Evolutionary conservation across 2,888 invertebrate genomes (phyloP), one percentile per base, ranked within the genome.

Genomic region (Drosophila setosimentum): DNA sequence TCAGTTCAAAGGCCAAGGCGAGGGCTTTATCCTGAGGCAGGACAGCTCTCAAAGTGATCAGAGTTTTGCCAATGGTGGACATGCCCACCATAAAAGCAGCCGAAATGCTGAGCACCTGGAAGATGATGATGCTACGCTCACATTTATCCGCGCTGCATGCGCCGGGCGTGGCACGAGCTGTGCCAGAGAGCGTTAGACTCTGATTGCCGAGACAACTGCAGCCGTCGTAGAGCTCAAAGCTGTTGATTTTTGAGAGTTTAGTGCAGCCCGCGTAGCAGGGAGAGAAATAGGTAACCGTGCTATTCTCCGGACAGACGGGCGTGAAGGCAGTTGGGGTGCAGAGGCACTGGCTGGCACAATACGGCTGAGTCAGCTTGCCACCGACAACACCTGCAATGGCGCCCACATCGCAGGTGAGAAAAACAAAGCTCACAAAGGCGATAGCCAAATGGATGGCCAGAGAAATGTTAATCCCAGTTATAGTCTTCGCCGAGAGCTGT

Each of bases 201-300:
- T 88, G 90, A 40, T 91, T 84, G 0, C 80, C 83, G 8, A 93
- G 92, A 83, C 95, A 95, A 10, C 91, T 93, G 83, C 95, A 95
- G 40, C 93, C 93, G 35, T 92, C 92, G 82, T 94, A 95, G 2
- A 94, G 83, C 92, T 85, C 92, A 3, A 93, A 78, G 78, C 92
- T 93, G 70, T 94, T 94, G n/a, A 94, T 91, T n/a, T 90, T 80
- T 3, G 92, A 82, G 54, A 93, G 87, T 4, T 86, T 80, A 8
- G 91, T 92, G 89, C 96, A 97, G 1, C 96, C 96, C 3, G 96
- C 96, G 83, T 95, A 95, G 91, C 97, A 97, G 0, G 96, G 96
- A 0, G 95, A 96, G 89, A 95, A 96, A 90, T 94, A 96, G 0
- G 95, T 95, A 8, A 93, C 92, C 0, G 83, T 92, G 13, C 94